Conservation (phyloP, 2,888 invertebrate species). For the Plagodis dolabraria region DNA sequence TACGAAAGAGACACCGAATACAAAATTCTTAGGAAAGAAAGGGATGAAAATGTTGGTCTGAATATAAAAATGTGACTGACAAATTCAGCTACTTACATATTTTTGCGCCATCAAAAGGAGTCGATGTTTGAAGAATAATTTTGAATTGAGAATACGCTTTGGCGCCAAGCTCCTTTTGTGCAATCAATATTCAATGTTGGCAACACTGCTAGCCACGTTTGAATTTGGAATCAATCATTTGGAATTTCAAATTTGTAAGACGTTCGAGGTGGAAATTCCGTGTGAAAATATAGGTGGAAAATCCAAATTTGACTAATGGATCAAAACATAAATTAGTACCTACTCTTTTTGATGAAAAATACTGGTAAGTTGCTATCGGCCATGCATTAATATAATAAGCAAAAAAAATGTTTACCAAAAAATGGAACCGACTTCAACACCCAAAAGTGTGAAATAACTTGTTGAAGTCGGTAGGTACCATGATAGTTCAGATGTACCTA, state of each 20-base stretch:
- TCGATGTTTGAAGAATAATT: constrained; percentile 78
- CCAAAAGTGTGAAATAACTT: too few species aligned
- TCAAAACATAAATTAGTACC: too few species aligned
- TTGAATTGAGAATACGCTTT: constrained; percentile 85
- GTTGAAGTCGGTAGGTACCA: too few species aligned
- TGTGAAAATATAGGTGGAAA: constrained; percentile 17
- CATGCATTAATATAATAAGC: too few species aligned
- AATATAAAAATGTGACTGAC: constrained; percentile 76
- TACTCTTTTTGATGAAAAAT: too few species aligned
- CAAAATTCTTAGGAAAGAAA: constrained; percentile 32
- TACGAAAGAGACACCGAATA: constrained; percentile 50
- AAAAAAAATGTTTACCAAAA: too few species aligned
- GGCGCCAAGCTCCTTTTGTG: constrained; percentile 81
- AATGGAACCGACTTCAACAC: too few species aligned
- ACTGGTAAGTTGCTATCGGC: too few species aligned
- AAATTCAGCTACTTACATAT: constrained; percentile 83
- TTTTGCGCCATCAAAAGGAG: constrained; percentile 81
- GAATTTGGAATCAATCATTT: constrained; percentile 74
- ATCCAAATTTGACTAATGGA: constrained; percentile 1
- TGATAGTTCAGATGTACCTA: too few species aligned
- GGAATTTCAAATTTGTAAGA: constrained; percentile 65
- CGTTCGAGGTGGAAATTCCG: constrained; percentile 50
- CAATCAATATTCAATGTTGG: constrained; percentile 85
- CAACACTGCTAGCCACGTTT: constrained; percentile 65
- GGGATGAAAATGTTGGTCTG: constrained; percentile 59